Conservation (phyloP, 2,888 invertebrate species). For the Ceraclea dissimilis region DNA sequence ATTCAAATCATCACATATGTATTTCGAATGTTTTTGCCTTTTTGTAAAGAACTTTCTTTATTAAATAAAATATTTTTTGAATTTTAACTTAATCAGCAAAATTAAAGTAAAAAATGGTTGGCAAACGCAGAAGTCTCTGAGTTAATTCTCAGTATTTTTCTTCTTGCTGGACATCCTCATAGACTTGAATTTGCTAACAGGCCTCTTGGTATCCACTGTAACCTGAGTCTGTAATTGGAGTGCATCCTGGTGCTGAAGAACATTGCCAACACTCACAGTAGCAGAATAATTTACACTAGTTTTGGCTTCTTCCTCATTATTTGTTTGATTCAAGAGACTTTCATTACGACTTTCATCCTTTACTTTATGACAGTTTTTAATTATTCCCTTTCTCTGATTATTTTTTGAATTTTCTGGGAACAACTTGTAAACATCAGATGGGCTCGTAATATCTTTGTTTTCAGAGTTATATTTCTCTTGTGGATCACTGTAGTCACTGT, state of each 20-base stretch:
- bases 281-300: not conserved
- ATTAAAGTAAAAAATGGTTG: too few species aligned
- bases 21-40: too few species aligned
- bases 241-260: slow-evolving; percentile 12
- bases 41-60: too few species aligned
- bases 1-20: too few species aligned
- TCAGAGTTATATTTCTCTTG: slow-evolving; percentile 29
- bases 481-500: slow-evolving; percentile 34
- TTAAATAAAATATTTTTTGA: too few species aligned
- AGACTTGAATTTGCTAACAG: slow-evolving; percentile 23
- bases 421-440: slow-evolving; percentile 41
- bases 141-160: too few species aligned
- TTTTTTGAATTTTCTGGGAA: slow-evolving; percentile 31
- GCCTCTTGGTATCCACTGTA: slow-evolving; percentile 6
- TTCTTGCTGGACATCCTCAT: slow-evolving; percentile 20
- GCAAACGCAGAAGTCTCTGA: too few species aligned
- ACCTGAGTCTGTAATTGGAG: not conserved
- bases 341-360: slow-evolving; percentile 18
- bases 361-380: slow-evolving; percentile 34
- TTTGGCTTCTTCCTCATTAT: not conserved
- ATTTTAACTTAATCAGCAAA: too few species aligned
- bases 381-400: slow-evolving; percentile 36
- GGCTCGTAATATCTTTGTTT: slow-evolving; percentile 36
- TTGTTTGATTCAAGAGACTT: not conserved
- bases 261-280: slow-evolving; percentile 11